phyloP scores from a whole-genome alignment of 2,888 invertebrate species.

The Cepaea hortensis region DNA sequence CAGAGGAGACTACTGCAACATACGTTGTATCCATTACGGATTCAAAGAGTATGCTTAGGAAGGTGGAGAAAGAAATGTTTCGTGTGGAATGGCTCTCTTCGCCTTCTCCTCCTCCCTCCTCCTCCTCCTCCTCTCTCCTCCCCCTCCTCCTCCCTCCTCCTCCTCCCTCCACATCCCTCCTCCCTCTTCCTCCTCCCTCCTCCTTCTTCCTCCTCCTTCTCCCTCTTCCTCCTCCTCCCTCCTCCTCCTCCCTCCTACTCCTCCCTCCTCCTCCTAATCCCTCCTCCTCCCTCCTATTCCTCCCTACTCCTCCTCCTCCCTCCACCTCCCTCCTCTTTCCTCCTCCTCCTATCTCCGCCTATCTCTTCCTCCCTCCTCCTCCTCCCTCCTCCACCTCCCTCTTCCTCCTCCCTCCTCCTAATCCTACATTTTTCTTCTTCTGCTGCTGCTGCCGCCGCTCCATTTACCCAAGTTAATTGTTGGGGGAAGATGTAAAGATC shows the following conservation, averaged over 20 bases:
- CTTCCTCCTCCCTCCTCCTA: not conserved
- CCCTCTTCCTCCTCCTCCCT: not conserved
- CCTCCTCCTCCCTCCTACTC: not conserved
- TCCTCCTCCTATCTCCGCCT: not conserved
- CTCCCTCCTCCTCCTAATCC: too few species aligned
- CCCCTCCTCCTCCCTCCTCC: not conserved
- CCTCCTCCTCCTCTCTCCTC: not conserved
- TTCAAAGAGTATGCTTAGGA: too few species aligned
- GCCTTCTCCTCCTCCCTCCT: not conserved
- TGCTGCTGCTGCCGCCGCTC: too few species aligned
- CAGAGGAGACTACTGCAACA: too few species aligned
- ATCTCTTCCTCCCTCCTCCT: slow-evolving; percentile 2
- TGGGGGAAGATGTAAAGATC: too few species aligned
- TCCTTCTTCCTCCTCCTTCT: not conserved
- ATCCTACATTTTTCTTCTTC: not conserved
- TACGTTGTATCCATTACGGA: too few species aligned
- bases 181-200: not conserved
- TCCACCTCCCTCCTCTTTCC: not conserved
- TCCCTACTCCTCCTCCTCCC: not conserved
- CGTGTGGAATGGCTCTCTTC: too few species aligned
- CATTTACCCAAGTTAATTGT: too few species aligned
- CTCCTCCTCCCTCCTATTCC: not conserved
- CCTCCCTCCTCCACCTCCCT: not conserved
- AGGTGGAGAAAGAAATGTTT: too few species aligned
- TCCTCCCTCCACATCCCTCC: not conserved